Conservation (phyloP, 1,140 invertebrate genomes). For the Diprion similis region DNA sequence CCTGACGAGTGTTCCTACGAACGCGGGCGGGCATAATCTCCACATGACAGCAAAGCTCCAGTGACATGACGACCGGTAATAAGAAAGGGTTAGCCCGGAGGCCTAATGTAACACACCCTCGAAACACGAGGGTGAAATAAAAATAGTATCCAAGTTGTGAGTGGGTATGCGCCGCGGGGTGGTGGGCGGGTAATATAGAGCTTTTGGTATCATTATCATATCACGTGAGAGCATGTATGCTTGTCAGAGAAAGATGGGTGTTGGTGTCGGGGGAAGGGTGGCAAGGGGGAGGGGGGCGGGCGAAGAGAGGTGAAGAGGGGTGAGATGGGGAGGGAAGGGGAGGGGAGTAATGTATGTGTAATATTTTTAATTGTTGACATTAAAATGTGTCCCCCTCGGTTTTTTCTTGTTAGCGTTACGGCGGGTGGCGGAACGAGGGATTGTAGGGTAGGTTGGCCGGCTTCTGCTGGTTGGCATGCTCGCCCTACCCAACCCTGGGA, state of each 20-base stretch:
- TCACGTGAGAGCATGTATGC: constrained; percentile 22
- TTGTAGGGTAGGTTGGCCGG: background rate
- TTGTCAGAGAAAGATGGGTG: constrained; percentile 50
- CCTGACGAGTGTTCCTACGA: background rate
- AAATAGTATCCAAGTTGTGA: constrained; percentile 13
- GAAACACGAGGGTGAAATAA: constrained; percentile 12
- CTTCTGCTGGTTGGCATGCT: background rate
- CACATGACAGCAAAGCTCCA: constrained; percentile 6
- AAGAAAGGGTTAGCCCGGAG: constrained; percentile 12
- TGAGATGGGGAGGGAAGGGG: constrained; percentile 21
- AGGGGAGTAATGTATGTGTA: constrained; percentile 52
- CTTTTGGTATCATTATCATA: constrained; percentile 32
- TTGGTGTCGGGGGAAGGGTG: background rate
- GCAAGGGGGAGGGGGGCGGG: background rate
- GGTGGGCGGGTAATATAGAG: constrained; percentile 15
- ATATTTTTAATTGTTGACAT: constrained; percentile 59
- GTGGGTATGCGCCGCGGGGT: background rate
- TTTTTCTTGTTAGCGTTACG: constrained; percentile 46
- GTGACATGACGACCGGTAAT: constrained; percentile 15
- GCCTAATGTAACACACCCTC: constrained; percentile 14
- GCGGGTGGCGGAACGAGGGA: background rate
- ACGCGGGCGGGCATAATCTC: background rate
- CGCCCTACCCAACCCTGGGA: background rate
- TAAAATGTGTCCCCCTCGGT: constrained; percentile 54
- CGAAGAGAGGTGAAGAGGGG: background rate